Conservation (phyloP, 2,797 vertebrate genomes). For the Acanthiza pusilla region DNA sequence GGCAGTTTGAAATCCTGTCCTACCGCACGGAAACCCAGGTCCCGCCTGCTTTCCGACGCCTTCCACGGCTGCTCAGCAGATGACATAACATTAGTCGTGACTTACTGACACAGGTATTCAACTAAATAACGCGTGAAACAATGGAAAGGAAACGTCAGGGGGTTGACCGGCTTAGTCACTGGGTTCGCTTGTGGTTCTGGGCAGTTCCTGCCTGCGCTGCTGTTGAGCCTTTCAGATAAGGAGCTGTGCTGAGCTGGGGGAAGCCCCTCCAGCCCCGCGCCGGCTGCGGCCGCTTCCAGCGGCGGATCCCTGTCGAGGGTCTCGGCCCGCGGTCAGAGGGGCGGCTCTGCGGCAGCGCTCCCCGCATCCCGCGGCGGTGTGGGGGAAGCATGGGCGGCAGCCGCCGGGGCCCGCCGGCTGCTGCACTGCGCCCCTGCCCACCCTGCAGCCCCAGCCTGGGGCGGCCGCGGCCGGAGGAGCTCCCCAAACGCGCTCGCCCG, state of each 20-base stretch:
- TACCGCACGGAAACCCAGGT: neutral
- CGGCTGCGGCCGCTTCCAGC: neutral
- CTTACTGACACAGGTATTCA: neutral
- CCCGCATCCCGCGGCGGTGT: neutral
- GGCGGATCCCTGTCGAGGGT: neutral
- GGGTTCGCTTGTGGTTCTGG: neutral
- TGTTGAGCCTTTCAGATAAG: neutral
- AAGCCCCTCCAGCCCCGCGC: neutral
- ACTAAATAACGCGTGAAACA: neutral
- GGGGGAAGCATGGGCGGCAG: neutral
- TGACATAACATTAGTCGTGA: neutral
- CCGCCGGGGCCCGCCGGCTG: rapidly evolving
- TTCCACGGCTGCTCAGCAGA: neutral
- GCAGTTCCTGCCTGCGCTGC: neutral
- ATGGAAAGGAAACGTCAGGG: neutral
- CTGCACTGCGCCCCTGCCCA: neutral
- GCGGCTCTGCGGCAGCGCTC: neutral
- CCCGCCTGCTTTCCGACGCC: neutral
- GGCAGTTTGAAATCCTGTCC: neutral
- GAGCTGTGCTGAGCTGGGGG: neutral
- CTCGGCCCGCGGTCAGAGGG: neutral
- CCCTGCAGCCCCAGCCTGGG: neutral
- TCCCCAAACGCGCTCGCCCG: neutral
- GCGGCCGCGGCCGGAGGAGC: neutral
- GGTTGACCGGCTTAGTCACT: neutral